Evolutionary conservation across 35 echinoderm and acorn worm genomes (phyloP).

Genomic region (Chiridota heheva): DNA sequence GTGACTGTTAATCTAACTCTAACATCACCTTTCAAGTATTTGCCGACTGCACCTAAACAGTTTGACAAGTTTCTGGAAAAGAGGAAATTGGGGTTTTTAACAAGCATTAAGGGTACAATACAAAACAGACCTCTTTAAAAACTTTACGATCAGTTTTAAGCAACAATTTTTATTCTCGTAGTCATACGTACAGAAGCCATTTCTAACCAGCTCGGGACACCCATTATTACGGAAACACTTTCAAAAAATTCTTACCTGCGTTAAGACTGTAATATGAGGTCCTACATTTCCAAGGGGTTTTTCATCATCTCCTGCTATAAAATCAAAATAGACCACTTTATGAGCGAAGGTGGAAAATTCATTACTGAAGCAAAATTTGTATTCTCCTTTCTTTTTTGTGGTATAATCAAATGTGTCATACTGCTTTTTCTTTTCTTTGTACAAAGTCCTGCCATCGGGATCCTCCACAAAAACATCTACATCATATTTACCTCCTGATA

Average conservation of each 20-base stretch:
- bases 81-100: no score
- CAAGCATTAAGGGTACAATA: no score
- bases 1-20: no score
- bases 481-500: conserved; percentile 96
- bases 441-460: conserved; percentile 57
- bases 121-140: no score
- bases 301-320: conserved; percentile 87
- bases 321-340: conserved; percentile 99
- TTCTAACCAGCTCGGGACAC: no score
- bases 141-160: no score
- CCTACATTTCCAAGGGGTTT: conserved; percentile 73
- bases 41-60: no score
- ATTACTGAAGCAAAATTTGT: conserved; percentile 99
- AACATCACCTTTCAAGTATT: no score
- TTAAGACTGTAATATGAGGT: conserved; percentile 86
- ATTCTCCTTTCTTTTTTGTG: conserved; percentile 56
- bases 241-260: conserved; percentile 63
- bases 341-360: conserved; percentile 98
- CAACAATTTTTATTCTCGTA: no score
- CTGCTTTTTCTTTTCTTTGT: conserved; percentile 94
- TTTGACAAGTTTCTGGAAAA: no score
- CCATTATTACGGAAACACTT: no score
- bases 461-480: conserved; percentile 76
- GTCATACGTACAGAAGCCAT: no score
- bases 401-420: conserved; percentile 90